Conservation (phyloP, 2,888 invertebrate species). For the Parelbella ahira region DNA sequence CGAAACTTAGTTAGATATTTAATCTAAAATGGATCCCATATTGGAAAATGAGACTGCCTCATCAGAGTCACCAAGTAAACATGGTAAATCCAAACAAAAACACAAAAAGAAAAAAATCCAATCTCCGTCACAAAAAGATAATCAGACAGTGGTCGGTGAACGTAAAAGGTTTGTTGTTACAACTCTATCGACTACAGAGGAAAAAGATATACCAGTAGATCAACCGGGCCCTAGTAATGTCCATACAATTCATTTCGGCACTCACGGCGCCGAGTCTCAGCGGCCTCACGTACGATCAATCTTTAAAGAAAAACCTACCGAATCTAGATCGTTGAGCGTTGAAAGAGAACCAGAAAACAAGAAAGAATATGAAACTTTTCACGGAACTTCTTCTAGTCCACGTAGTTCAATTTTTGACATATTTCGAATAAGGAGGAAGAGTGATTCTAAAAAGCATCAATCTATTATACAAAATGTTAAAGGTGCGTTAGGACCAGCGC, state of each 20-base stretch:
- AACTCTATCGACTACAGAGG: slow-evolving; percentile 57
- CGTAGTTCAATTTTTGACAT: slow-evolving; percentile 76
- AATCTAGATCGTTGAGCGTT: slow-evolving; percentile 61
- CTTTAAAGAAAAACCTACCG: slow-evolving; percentile 62
- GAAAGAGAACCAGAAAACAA: slow-evolving; percentile 57
- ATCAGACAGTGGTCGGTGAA: slow-evolving; percentile 69
- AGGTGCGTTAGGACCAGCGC: slow-evolving; percentile 40
- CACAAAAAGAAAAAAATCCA: slow-evolving; percentile 65
- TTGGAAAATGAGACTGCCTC: slow-evolving; percentile 74
- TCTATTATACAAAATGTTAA: slow-evolving; percentile 51
- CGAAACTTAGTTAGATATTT: slow-evolving; percentile 36
- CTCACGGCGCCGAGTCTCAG: slow-evolving; percentile 69
- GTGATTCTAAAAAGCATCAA: slow-evolving; percentile 68
- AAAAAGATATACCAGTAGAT: slow-evolving; percentile 53
- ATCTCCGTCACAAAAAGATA: slow-evolving; percentile 49
- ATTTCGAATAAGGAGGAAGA: slow-evolving; percentile 71
- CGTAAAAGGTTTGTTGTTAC: slow-evolving; percentile 70
- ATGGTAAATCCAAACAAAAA: slow-evolving; percentile 67
- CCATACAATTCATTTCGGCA: slow-evolving; percentile 75
- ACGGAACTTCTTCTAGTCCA: slow-evolving; percentile 74
- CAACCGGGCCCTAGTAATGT: slow-evolving; percentile 61
- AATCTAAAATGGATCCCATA: slow-evolving; percentile 69
- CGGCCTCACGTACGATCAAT: slow-evolving; percentile 69
- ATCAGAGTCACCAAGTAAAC: slow-evolving; percentile 60
- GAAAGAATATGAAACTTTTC: slow-evolving; percentile 75